Percentiles rank a stretch among this genome's conserved stretches.
phyloP scores from a whole-genome alignment of 2,797 vertebrate species.

The Galago senegalensis region DNA sequence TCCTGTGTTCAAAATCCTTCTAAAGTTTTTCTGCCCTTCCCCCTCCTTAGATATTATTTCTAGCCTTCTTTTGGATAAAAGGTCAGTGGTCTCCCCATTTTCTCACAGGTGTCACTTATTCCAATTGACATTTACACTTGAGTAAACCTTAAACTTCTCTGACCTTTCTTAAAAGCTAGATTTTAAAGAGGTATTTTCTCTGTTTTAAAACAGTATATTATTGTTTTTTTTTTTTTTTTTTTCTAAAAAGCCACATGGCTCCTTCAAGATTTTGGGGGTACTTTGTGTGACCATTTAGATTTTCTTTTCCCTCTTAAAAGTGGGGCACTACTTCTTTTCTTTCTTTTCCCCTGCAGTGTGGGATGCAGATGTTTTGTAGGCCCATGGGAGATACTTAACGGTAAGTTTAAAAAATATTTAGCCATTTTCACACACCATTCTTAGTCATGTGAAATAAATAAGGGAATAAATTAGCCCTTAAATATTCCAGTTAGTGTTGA shows the following conservation, averaged over 20 bases:
- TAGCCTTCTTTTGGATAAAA: slow-evolving; percentile 80
- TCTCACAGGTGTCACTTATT: slow-evolving; percentile 78
- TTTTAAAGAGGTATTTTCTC: slow-evolving; percentile 81
- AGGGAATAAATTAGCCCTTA: slow-evolving; percentile 85
- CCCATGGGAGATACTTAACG: slow-evolving; percentile 63
- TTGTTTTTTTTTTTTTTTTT: slow-evolving; percentile 61
- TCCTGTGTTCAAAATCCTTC: slow-evolving; percentile 60
- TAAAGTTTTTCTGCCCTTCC: neutral
- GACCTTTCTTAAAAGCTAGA: slow-evolving; percentile 84
- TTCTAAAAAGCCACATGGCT: slow-evolving; percentile 74
- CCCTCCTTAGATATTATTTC: slow-evolving; percentile 66
- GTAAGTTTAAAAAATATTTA: slow-evolving; percentile 85
- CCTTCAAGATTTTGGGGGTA: slow-evolving; percentile 72
- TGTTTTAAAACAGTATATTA: slow-evolving; percentile 70
- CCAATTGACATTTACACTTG: slow-evolving; percentile 85
- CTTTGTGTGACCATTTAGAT: slow-evolving; percentile 62
- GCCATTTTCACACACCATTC: slow-evolving; percentile 81
- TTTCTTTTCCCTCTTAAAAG: slow-evolving; percentile 64
- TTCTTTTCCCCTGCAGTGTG: neutral
- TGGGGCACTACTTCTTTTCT: slow-evolving; percentile 37
- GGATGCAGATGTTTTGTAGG: slow-evolving; percentile 79
- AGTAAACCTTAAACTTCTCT: slow-evolving; percentile 85
- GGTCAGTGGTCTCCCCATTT: slow-evolving; percentile 82
- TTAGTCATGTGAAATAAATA: slow-evolving; percentile 85
- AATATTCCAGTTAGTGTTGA: slow-evolving; percentile 83